Base-by-base conservation (phyloP, 2,888 invertebrate genomes). In the Caenorhabditis sp. region DNA sequence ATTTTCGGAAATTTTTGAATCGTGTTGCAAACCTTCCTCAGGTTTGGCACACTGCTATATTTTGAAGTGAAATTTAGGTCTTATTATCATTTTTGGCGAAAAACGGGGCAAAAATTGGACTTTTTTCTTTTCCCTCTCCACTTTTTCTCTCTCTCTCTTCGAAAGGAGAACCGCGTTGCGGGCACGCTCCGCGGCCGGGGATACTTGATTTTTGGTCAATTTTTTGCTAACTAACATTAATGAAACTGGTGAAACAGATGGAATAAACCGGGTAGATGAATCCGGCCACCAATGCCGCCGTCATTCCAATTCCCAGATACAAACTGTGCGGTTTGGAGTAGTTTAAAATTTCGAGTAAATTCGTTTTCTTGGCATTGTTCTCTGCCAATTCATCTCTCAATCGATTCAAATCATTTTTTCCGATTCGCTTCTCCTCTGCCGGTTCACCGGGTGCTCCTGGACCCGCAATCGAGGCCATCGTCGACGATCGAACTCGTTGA, bases 241-340 rank as follows among this genome's bases (percentile, higher is more conserved):
- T 83, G 27, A 87, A 84, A 61, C 85, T 79, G 58, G 83, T 82
- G 80, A 88, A 87, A 77, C 90, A 89, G 53, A 90, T 84, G 26
- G 90, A 89, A 82, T 89, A 90, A 3, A 88, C 85, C 3, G 90
- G 90, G 81, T 89, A 89, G 14, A 89, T 82, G 53, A 86, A 87
- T 27, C 89, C 90, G 69, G 88, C 88, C 17, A 89, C 69, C 6
- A 88, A 55, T 12, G 87, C 83, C 1, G 83, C 84, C 14, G 89
- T 65, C 61, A 88, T 85, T 14, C 89, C 89, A 8, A 88, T 57
- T 10, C 86, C 17, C 43, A 89, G 85, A 64, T 72, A 84, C 10
- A 83, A 10, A n/a, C 71, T 64, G 17, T 78, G 76, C 12, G 68
- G 73, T 12, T 81, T 75, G 61, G 89, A 89, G 74, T 88, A 76